A percentile compares a stretch with the other conserved stretches of the same genome.
These are phyloP conservation scores for Chloroceryle inda DNA, from an alignment of 2,797 vertebrate genomes.

Conservation along the genomic window DNA sequence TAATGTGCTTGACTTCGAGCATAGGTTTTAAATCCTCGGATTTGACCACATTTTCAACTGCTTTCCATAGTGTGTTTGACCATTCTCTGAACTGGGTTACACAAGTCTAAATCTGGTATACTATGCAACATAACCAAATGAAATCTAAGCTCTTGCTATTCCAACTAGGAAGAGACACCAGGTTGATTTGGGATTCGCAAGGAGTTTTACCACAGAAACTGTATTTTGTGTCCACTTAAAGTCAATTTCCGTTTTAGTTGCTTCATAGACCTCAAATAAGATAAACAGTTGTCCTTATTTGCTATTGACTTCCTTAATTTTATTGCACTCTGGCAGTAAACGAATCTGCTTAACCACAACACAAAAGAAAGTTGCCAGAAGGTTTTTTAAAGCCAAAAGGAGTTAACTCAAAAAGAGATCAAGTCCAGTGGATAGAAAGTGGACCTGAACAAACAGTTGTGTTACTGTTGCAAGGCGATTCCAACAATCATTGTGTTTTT, in stretches of 20 bases:
- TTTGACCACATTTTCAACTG: background rate
- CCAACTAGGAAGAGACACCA: background rate
- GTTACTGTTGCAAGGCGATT: background rate
- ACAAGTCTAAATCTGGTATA: background rate
- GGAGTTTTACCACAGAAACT: background rate
- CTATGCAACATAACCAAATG: background rate
- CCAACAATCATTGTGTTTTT: background rate
- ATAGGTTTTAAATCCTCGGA: background rate
- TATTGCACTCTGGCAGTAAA: constrained; percentile 23
- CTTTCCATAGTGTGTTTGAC: background rate
- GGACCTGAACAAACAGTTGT: background rate
- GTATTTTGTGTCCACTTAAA: background rate
- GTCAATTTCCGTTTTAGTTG: background rate
- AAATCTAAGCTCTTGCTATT: background rate
- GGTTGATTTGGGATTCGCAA: background rate
- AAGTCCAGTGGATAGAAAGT: background rate
- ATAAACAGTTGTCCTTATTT: constrained; percentile 1
- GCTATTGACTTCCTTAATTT: constrained; percentile 20
- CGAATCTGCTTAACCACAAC: background rate
- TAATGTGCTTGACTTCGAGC: background rate
- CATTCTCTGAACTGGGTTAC: background rate
- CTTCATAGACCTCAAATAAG: constrained; percentile 20
- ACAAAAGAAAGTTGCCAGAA: constrained; percentile 2
- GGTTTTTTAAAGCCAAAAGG: background rate
- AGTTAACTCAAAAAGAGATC: background rate